phyloP scores from a whole-genome alignment of 2,888 invertebrate genomes.

The Drosophila lutescens region DNA sequence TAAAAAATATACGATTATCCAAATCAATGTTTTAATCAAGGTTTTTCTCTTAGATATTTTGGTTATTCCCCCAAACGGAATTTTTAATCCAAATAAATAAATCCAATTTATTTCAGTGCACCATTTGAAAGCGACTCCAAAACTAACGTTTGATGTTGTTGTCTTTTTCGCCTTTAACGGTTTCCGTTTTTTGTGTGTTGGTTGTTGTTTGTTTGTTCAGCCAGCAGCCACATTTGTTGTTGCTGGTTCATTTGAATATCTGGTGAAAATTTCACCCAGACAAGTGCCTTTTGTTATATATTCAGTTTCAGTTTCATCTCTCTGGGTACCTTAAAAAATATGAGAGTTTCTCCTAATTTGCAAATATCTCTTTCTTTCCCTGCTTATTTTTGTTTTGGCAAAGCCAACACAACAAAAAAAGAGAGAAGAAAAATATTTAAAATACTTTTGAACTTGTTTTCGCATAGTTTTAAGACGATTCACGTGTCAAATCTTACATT shows the following conservation, averaged over 20 bases:
- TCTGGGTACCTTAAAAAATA: slow-evolving; percentile 30
- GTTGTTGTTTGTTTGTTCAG: slow-evolving; percentile 67
- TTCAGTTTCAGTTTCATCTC: slow-evolving; percentile 68
- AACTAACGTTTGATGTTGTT: slow-evolving; percentile 55
- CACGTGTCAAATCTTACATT: slow-evolving; percentile 70
- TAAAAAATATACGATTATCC: too few relatives aligned
- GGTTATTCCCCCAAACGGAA: too few relatives aligned
- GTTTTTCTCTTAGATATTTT: too few relatives aligned
- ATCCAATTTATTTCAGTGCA: slow-evolving; percentile 22
- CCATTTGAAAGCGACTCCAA: slow-evolving; percentile 74
- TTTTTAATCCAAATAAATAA: too few relatives aligned
- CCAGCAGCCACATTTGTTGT: slow-evolving; percentile 38
- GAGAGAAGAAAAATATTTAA: slow-evolving; percentile 32
- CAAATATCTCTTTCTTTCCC: slow-evolving; percentile 56
- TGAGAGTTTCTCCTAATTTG: slow-evolving; percentile 79
- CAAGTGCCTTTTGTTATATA: slow-evolving; percentile 76
- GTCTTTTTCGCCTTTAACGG: slow-evolving; percentile 69
- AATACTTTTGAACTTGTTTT: slow-evolving; percentile 32
- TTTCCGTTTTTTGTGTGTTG: slow-evolving; percentile 76
- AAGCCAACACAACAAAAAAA: slow-evolving; percentile 7
- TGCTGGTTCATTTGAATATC: slow-evolving; percentile 73
- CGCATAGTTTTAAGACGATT: slow-evolving; percentile 62
- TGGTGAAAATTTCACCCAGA: slow-evolving; percentile 79
- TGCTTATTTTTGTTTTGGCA: slow-evolving; percentile 33
- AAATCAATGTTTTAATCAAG: too few relatives aligned